Evolutionary conservation across 2,113 vertebrate genomes (phyloP), one percentile per base, ranked within the genome.

Genomic region (Gallinago media): DNA sequence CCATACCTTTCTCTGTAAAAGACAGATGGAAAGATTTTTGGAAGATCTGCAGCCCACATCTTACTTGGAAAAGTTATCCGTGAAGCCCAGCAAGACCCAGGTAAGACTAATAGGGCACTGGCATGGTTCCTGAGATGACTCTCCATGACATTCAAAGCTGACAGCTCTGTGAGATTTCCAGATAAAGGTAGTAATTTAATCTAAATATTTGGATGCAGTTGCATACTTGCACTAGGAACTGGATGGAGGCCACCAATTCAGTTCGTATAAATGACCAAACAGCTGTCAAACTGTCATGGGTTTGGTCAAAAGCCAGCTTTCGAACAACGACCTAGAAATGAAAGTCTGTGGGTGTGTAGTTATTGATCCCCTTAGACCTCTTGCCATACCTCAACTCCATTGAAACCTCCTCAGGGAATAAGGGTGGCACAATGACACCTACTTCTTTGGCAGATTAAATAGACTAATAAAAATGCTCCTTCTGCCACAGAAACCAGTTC

Each of bases 11-110:
- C 44, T 68, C 49, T 9, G 7, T 6, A 4, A 47, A 71, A 50
- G 46, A 29, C 10, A 71, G 26, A 15, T 26, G 38, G 47, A 47
- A 77, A 26, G 29, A 8, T n/a, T 44, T 40, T 14, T 58, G 56
- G 49, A 34, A 67, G 42, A 27, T 14, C 21, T n/a, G 46, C 40
- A 50, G 40, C 26, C 20, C 26, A 31, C 27, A 36, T 1, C 38
- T 34, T 50, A 6, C 15, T 1, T 78, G 38, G 56, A 40, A 26
- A 86, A n/a, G 23, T 34, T 77, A 4, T 8, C 17, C 1, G 0
- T 5, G 46, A n/a, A 71, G 49, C 32, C 58, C 31, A 68, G 34
- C 29, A 47, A n/a, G 34, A 19, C 6, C 70, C 10, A 31, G 21
- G 13, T 15, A 15, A 56, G 29, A 22, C 15, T 36, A 13, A 34